Evolutionary conservation across 2,113 vertebrate genomes (phyloP), one percentile per base, ranked within the genome.

Genomic region (Reinhardtius hippoglossoides): DNA sequence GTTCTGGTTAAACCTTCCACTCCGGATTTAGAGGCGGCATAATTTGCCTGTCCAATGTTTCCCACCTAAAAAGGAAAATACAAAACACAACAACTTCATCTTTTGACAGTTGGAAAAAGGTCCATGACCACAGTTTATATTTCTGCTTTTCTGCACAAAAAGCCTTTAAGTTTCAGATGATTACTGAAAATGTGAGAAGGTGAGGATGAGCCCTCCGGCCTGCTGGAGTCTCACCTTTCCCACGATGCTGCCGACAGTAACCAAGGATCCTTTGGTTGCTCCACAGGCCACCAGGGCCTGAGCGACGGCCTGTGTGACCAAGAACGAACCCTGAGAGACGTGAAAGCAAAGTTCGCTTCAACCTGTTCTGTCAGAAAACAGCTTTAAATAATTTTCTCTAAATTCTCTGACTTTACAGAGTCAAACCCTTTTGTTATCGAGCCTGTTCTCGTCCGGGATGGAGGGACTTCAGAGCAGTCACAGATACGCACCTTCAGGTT

Each of bases 161-260:
- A 20, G 44, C 44, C 14, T 48, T 1, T 48, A 5, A 48, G 44
- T 3, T 18, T 48, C 44, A 48, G 44, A 48, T 48, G 13, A 48
- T 12, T 13, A 48, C 5, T 48, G 44, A 48, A 3, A n/a, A 23
- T 44, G 20, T 35, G 50, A 27, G 24, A 54, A 7, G 9, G n/a
- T 46, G 8, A 50, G 0, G 1, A 1, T 16, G 1, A 0, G 3
- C 0, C 42, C n/a, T 14, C 18, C 7, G 9, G 9, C 10, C 52
- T 31, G 26, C n/a, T 23, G 20, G 15, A 20, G 0, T 20, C 82
- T 89, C 87, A 96, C 96, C 95, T 97, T 97, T 24, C 95, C 96
- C 70, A 95, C 84, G 9, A 97, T 95, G 92, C 96, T 97, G 67
- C 96, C 96, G 78, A 97, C 81, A 23, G 96, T 96, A 66, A 97